Base-by-base conservation (phyloP, 2,888 invertebrate genomes). In the Melieria picta region DNA sequence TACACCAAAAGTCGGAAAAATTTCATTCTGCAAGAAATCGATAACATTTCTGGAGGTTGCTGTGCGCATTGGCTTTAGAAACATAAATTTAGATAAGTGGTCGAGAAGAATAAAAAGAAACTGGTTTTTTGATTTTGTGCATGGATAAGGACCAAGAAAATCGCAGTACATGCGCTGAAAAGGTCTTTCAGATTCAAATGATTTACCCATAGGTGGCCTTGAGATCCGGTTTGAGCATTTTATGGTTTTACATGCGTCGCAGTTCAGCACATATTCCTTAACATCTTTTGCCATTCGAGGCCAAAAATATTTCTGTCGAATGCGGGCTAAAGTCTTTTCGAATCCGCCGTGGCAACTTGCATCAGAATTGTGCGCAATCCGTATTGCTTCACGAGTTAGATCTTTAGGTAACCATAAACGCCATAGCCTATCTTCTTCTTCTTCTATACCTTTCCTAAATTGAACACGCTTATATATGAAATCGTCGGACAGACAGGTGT, bases 1-100 rank as follows among this genome's bases (percentile, higher is more conserved):
- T 30, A 79, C 78, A 7, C 79, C 80, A 74, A 78, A 82, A 9
- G 76, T 43, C 11, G 76, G 65, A 57, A 81, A 80, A 0, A 80
- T 75, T 10, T 75, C 42, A 7, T 65, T 61, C 62, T 67, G 65
- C 5, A 74, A n/a, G 47, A 61, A 76, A 7, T 13, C 9, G 4
- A 57, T 16, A 43, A 73, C 69, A 47, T 61, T 61, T 0, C 30
- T 9, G 16, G 73, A 57, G 5, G 69, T 69, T n/a, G 72, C 71
- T 4, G 7, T 45, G 43, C 48, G 56, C 57, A 62, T 46, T 45
- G 66, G 66, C 9, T 64, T n/a, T n/a, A 66, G 13, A 9, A 75
- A 55, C 4, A 69, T 60, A 55, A 65, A 75, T 56, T 76, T 72
- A 4, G 64, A 65, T 16, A 16, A 16, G 16, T 16, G 16, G 16